These are phyloP conservation scores for Holotrichia oblita DNA, from an alignment of 1,140 invertebrate species.

Conservation along the genomic window DNA sequence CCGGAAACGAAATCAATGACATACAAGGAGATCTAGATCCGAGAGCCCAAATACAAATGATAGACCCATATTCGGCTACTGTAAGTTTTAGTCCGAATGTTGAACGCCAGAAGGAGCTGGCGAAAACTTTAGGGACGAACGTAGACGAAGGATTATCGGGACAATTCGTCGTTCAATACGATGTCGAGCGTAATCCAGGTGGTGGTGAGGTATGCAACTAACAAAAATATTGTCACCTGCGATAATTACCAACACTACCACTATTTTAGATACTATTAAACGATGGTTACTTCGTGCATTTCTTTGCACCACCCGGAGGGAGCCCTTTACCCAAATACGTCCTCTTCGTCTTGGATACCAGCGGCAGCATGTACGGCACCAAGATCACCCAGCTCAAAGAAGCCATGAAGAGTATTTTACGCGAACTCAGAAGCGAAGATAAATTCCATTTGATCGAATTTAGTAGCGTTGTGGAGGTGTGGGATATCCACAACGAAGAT, in stretches of 20 bases:
- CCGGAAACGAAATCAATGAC: constrained; percentile 62
- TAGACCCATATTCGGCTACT: constrained; percentile 48
- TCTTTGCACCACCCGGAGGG: constrained; percentile 69
- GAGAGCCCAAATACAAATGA: constrained; percentile 49
- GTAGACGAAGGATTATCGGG: constrained; percentile 65
- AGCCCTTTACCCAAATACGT: constrained; percentile 71
- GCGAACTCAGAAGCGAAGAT: constrained; percentile 69
- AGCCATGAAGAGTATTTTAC: constrained; percentile 74
- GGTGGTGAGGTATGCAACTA: constrained; percentile 64
- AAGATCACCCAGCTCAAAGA: constrained; percentile 71
- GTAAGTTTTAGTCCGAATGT: constrained; percentile 62
- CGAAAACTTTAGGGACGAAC: constrained; percentile 50
- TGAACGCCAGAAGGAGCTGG: constrained; percentile 62
- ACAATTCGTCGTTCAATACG: constrained; percentile 73
- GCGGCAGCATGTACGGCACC: constrained; percentile 71
- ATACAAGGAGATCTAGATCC: constrained; percentile 52
- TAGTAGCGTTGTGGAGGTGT: constrained; percentile 64
- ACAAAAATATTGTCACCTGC: no score
- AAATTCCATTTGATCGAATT: constrained; percentile 75
- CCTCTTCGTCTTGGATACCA: constrained; percentile 74
- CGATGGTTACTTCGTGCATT: constrained; percentile 74
- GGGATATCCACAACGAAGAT: constrained; percentile 44
- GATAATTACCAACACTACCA: no score
- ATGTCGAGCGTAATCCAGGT: constrained; percentile 64
- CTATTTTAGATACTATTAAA: constrained; percentile 43